Evolutionary conservation across 2,113 vertebrate genomes (phyloP).

Genomic region (Gallinago media): DNA sequence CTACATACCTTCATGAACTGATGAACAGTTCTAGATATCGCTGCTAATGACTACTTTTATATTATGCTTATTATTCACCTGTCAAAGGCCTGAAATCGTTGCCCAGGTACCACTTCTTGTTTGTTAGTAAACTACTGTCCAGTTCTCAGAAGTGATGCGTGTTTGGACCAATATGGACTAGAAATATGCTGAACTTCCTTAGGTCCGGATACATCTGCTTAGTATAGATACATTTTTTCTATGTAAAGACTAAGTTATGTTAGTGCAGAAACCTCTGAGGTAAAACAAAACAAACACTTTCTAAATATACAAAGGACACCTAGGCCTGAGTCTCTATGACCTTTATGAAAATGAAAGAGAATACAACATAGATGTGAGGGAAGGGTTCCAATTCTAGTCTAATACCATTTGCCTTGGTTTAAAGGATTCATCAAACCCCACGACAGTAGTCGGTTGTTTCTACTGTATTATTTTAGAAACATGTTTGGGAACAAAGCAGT

Average conservation of each 20-base stretch:
- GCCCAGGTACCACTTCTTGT: background rate
- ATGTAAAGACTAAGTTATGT: background rate
- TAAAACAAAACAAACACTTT: background rate
- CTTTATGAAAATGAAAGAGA: background rate
- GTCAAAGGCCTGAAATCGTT: background rate
- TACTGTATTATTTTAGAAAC: background rate
- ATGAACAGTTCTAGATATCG: no score
- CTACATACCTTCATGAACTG: no score
- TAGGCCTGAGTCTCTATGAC: background rate
- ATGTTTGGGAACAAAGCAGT: background rate
- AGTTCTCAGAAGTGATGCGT: background rate
- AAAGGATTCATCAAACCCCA: background rate
- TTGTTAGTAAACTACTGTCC: background rate
- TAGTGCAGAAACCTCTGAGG: background rate
- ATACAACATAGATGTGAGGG: background rate
- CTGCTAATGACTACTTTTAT: no score
- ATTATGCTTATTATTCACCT: background rate
- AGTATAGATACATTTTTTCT: background rate
- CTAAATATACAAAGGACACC: background rate
- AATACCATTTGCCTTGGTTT: background rate
- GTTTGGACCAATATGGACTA: background rate
- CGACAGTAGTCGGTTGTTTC: rapidly evolving
- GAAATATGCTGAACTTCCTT: background rate
- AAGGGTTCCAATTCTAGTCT: background rate
- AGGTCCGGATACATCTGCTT: background rate